Evolutionary conservation across 2,113 vertebrate species (phyloP), one percentile per base, ranked within the genome.

Genomic region (Pterophyllum scalare): DNA sequence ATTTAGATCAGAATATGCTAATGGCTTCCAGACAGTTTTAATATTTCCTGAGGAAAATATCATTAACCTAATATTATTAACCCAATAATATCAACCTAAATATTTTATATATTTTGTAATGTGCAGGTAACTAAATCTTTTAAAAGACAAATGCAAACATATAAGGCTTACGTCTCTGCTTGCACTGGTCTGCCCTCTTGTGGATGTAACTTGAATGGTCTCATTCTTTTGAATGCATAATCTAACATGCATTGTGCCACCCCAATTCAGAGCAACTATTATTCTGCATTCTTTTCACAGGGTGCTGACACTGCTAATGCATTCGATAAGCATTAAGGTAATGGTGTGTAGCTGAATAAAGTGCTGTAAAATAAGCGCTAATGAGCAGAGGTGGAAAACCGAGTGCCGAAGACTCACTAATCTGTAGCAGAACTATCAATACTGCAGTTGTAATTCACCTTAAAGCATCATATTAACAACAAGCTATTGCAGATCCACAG

Each of bases 361-460:
- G 7, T 74, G 8, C 6, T 65, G 35, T 12, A 43, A 72, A 28
- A 57, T 67, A 22, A 9, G 6, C 10, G 60, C 7, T 24, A n/a
- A 61, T 75, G 77, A 77, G 58, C 92, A 93, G 88, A 92, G 87
- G 88, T 80, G 87, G 89, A 94, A 67, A 84, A 79, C 60, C 0
- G 76, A 65, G 60, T 75, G 62, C 2, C 46, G 72, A 58, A 90
- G 81, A 46, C 40, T 84, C 75, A 59, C 38, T 81, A 54, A 72
- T 78, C 60, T 60, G 35, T 84, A 78, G 38, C 22, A 74, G 15
- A 20, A 72, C 20, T 56, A 59, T 72, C 2, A 13, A 52, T 83
- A 79, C 83, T 91, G 85, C 89, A 92, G 86, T 65, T 85, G 20
- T 81, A 79, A 88, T 82, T 87, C 40, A 59, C 35, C 19, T 20